phyloP scores from a whole-genome alignment of 2,888 invertebrate genomes.

The Loripinus fragilis region DNA sequence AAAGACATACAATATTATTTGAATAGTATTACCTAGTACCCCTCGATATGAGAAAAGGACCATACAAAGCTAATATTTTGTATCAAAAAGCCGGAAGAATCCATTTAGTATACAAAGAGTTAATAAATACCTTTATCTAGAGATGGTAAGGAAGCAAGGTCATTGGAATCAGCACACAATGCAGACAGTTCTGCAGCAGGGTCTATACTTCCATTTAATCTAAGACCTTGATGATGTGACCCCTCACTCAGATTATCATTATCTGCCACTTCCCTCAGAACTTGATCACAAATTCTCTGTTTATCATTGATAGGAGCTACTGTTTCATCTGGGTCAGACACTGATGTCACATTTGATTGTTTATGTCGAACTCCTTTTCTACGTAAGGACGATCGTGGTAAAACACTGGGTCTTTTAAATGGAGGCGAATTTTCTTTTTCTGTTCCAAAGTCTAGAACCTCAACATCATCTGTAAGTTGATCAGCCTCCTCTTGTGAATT shows the following conservation, averaged over 20 bases:
- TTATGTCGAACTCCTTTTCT: background rate
- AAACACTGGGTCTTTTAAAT: background rate
- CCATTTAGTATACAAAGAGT: too few species aligned
- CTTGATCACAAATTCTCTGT: slow-evolving; percentile 1
- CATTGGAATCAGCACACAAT: slow-evolving; percentile 57
- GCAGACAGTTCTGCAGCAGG: slow-evolving; percentile 64
- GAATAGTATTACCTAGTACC: too few species aligned
- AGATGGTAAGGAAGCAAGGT: slow-evolving; percentile 36
- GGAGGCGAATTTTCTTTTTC: slow-evolving; percentile 12
- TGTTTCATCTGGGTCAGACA: slow-evolving; percentile 54
- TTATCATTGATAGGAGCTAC: slow-evolving; percentile 27
- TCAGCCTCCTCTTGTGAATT: slow-evolving; percentile 14
- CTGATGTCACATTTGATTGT: background rate
- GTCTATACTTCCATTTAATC: slow-evolving; percentile 65
- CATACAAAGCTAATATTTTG: too few species aligned
- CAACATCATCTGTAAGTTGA: background rate
- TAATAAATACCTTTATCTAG: slow-evolving; percentile 54
- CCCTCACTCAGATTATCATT: background rate
- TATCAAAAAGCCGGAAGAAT: too few species aligned
- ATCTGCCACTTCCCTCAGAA: background rate
- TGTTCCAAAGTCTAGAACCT: slow-evolving; percentile 1
- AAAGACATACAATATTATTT: too few species aligned
- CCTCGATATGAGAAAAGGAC: too few species aligned
- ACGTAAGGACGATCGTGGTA: background rate
- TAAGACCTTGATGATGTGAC: background rate